These are phyloP conservation scores for Sphecodes monilicornis DNA, from an alignment of 2,888 invertebrate genomes.

Conservation along the genomic window DNA sequence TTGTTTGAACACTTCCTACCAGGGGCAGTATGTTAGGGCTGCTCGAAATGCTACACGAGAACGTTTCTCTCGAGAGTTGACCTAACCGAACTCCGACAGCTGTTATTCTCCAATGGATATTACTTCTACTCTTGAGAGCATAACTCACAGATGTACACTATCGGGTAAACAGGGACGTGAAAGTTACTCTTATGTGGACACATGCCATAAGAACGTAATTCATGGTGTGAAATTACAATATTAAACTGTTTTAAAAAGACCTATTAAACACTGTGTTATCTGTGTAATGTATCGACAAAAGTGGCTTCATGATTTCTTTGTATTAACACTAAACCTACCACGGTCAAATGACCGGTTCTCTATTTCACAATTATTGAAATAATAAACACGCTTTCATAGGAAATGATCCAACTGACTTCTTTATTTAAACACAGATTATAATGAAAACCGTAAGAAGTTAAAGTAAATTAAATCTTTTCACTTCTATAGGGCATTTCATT, in stretches of 20 bases:
- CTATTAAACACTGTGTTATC: slow-evolving; percentile 1
- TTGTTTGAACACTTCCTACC: neutral
- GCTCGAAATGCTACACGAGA: slow-evolving; percentile 4
- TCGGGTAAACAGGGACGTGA: neutral
- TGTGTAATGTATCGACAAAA: too few relatives aligned
- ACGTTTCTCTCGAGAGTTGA: neutral
- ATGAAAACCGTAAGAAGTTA: too few relatives aligned
- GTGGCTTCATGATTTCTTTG: too few relatives aligned
- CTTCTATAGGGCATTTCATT: too few relatives aligned
- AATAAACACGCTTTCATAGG: too few relatives aligned
- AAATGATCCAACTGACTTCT: too few relatives aligned
- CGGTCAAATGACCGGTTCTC: too few relatives aligned
- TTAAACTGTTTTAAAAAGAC: neutral
- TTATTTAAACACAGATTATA: too few relatives aligned
- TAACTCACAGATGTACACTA: slow-evolving; percentile 4
- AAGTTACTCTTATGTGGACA: neutral
- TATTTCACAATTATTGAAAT: too few relatives aligned
- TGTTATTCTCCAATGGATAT: slow-evolving; percentile 14
- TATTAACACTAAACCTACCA: too few relatives aligned
- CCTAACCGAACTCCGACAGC: slow-evolving; percentile 11
- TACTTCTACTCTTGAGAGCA: slow-evolving; percentile 8
- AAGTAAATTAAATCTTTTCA: too few relatives aligned
- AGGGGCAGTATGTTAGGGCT: neutral
- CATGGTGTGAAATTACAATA: neutral
- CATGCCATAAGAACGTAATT: neutral